Percentiles rank a stretch among this genome's conserved stretches.
Evolutionary conservation across 2,888 invertebrate species (phyloP).

Genomic region (Ophion slaviceki): DNA sequence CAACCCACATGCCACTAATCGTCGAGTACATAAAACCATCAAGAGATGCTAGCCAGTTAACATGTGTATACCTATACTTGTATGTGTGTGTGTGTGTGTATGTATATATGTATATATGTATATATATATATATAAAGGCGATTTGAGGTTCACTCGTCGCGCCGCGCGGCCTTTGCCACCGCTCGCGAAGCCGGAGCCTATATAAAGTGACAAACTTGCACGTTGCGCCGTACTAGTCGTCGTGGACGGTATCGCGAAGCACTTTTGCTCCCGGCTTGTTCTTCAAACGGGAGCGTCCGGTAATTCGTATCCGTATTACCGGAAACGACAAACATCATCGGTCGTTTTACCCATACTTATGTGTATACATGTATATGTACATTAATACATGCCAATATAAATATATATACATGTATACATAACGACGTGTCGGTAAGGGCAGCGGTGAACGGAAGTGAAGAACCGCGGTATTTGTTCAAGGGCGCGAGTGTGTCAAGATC

Average conservation of each 20-base stretch:
- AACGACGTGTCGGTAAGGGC: background rate
- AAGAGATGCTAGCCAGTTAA: background rate
- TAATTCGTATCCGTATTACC: conserved; percentile 33
- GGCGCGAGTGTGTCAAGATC: background rate
- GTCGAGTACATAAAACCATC: conserved; percentile 9
- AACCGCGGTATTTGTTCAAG: conserved; percentile 11
- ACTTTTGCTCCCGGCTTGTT: conserved; percentile 48
- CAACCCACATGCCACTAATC: conserved; percentile 15
- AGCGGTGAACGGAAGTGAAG: conserved; percentile 34
- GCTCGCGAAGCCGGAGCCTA: conserved; percentile 73
- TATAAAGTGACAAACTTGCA: conserved; percentile 81
- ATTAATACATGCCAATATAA: too few species aligned
- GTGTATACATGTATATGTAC: background rate
- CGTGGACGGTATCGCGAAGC: conserved; percentile 62
- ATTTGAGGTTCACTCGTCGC: conserved; percentile 48
- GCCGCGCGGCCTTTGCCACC: conserved; percentile 73
- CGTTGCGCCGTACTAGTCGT: conserved; percentile 74
- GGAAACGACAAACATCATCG: conserved; percentile 10
- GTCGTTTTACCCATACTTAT: background rate
- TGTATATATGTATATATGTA: too few species aligned
- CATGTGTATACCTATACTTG: background rate
- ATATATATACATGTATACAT: background rate
- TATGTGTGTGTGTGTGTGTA: too few species aligned
- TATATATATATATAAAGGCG: background rate
- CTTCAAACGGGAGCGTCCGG: conserved; percentile 24